Conservation (phyloP, 2,888 invertebrate genomes). For the Parascotia fuliginaria region DNA sequence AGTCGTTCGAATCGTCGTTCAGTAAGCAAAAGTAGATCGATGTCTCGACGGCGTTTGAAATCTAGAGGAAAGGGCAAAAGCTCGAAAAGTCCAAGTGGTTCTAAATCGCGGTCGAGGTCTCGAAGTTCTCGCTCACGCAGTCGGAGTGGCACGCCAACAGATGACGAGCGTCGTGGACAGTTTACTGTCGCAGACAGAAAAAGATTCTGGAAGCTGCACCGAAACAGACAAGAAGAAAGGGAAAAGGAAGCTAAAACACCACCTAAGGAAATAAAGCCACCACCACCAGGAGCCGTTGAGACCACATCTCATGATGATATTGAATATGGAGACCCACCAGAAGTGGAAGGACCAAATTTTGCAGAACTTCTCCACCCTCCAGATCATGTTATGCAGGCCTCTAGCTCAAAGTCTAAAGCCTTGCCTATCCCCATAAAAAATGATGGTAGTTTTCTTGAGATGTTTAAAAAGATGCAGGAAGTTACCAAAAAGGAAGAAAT, state of each 20-base stretch:
- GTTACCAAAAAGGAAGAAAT: conserved; percentile 80
- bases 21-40: conserved; percentile 47
- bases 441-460: conserved; percentile 95
- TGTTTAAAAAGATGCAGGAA: conserved; percentile 96
- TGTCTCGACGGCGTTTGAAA: conserved; percentile 53
- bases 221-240: conserved; percentile 61
- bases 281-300: conserved; percentile 74
- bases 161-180: conserved; percentile 76
- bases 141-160: conserved; percentile 63
- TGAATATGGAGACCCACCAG: conserved; percentile 77
- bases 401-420: conserved; percentile 79
- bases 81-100: conserved; percentile 41
- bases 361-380: conserved; percentile 66
- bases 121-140: conserved; percentile 57
- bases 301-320: conserved; percentile 65
- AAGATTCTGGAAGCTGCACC: conserved; percentile 76
- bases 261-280: conserved; percentile 71
- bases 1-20: conserved; percentile 61
- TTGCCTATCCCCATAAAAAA: conserved; percentile 91
- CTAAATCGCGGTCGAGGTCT: conserved; percentile 58
- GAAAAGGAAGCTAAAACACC: conserved; percentile 60
- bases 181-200: conserved; percentile 80
- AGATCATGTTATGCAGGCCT: conserved; percentile 60
- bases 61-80: conserved; percentile 54
- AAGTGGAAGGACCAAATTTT: conserved; percentile 78